Base-by-base conservation (phyloP, 2,113 vertebrate species). In the Varanus salvator region DNA sequence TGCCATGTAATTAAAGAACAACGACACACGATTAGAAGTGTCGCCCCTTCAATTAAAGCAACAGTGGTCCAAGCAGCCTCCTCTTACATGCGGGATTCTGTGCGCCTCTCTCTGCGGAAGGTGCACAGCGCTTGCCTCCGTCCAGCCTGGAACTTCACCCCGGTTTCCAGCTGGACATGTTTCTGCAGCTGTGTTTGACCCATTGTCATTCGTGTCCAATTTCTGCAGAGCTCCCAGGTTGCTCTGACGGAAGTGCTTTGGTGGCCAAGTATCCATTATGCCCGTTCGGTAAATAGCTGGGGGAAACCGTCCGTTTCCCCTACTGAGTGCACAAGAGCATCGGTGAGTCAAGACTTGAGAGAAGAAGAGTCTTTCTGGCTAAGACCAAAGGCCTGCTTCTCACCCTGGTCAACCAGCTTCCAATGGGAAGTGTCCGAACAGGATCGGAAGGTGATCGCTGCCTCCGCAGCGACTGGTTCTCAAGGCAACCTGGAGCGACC, bases 1-100 rank as follows among this genome's bases (percentile, higher is more conserved):
- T 96, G 95, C 85, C 83, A 77, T 17, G 90, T 94, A 94, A 96
- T 96, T 96, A 93, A 89, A 86, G 15, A 92, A 81, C 76, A 92
- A 92, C 0, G 57, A 91, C 68, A 81, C 74, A 34, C 0, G 0
- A 88, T 89, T 93, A 88, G 52, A 0, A 12, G 78, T 91, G 82
- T 92, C 91, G 92, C 89, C 88, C 93, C 69, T 81, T 27, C 77
- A 78, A 25, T 82, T 77, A 89, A 89, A 15, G 0, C 17, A 84
- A 84, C 69, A 91, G 60, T 87, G 64, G 81, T 68, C 48, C 60
- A 84, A 50, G 82, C 80, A 89, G 74, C 57, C 74, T 14, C 80
- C 82, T 87, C 31, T 68, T 90, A 64, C 27, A 50, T 48, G 80
- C 76, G 89, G 80, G 29, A 3, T 64, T 86, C 27, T 80, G 87